phyloP scores from a whole-genome alignment of 2,888 invertebrate species.

The Sarcophaga rosellei region DNA sequence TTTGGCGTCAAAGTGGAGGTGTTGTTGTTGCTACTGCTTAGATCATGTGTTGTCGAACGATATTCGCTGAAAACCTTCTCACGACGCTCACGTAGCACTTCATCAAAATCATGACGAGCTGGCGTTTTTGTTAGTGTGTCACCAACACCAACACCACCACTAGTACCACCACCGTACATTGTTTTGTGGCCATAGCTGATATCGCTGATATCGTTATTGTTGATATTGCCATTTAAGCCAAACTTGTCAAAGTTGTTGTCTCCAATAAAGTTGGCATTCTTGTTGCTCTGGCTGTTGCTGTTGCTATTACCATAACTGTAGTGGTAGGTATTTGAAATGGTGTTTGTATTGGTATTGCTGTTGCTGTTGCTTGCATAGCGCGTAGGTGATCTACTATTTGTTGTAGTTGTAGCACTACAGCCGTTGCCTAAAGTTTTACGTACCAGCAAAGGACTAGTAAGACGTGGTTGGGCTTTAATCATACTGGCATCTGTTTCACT shows the following conservation, averaged over 20 bases:
- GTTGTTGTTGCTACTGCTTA: constrained; percentile 11
- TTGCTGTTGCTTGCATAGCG: constrained; percentile 54
- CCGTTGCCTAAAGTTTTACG: constrained; percentile 85
- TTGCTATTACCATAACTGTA: constrained; percentile 71
- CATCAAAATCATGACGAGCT: constrained; percentile 80
- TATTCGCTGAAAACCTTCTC: constrained; percentile 79
- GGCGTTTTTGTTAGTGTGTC: constrained; percentile 72
- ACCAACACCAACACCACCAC: constrained; percentile 39
- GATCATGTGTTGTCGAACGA: constrained; percentile 63
- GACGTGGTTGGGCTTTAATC: constrained; percentile 87
- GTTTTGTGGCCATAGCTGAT: constrained; percentile 56
- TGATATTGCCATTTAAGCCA: constrained; percentile 65
- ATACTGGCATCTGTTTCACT: constrained; percentile 79
- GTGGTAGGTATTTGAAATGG: constrained; percentile 76
- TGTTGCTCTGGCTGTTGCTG: constrained; percentile 38
- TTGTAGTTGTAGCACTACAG: constrained; percentile 69
- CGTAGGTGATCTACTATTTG: constrained; percentile 66
- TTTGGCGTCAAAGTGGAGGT: constrained; percentile 32
- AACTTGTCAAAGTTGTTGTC: constrained; percentile 68
- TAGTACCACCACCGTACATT: constrained; percentile 40
- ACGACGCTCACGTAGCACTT: constrained; percentile 80
- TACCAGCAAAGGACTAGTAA: constrained; percentile 92
- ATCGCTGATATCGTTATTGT: constrained; percentile 58
- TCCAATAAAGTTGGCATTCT: constrained; percentile 56
- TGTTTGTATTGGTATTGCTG: constrained; percentile 70